Conservation (phyloP, 2,888 invertebrate genomes). For the Thysanoteuthis rhombus region DNA sequence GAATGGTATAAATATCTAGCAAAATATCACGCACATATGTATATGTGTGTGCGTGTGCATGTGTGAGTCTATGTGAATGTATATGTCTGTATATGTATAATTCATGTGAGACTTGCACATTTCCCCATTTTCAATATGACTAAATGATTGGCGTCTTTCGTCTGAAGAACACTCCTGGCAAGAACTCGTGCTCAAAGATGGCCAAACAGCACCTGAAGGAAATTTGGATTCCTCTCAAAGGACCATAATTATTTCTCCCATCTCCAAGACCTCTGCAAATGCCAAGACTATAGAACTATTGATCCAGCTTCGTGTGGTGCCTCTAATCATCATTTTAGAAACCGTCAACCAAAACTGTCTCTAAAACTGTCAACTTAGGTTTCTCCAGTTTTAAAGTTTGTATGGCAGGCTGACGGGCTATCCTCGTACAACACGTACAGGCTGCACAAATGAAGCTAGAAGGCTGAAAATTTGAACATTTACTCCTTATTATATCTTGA, state of each 20-base stretch:
- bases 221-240: conserved; percentile 12
- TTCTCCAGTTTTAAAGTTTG: too few species aligned
- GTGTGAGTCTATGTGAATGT: too few species aligned
- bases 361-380: too few species aligned
- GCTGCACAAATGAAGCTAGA: too few species aligned
- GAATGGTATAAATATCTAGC: too few species aligned
- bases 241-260: conserved; percentile 12
- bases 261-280: not conserved
- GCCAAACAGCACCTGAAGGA: not conserved
- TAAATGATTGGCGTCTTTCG: conserved; percentile 1
- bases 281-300: not conserved
- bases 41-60: not conserved
- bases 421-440: too few species aligned
- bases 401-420: too few species aligned
- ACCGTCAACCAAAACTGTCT: too few species aligned
- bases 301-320: not conserved
- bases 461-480: too few species aligned
- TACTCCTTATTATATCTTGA: too few species aligned
- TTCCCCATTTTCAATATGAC: not conserved
- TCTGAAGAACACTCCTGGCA: not conserved
- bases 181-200: not conserved
- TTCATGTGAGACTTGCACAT: not conserved
- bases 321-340: too few species aligned
- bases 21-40: not conserved
- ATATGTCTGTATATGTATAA: not conserved